A percentile compares a stretch with the other conserved stretches of the same genome.
These are phyloP conservation scores for Halcyon senegalensis DNA, from an alignment of 2,113 vertebrate genomes.

Conservation along the genomic window DNA sequence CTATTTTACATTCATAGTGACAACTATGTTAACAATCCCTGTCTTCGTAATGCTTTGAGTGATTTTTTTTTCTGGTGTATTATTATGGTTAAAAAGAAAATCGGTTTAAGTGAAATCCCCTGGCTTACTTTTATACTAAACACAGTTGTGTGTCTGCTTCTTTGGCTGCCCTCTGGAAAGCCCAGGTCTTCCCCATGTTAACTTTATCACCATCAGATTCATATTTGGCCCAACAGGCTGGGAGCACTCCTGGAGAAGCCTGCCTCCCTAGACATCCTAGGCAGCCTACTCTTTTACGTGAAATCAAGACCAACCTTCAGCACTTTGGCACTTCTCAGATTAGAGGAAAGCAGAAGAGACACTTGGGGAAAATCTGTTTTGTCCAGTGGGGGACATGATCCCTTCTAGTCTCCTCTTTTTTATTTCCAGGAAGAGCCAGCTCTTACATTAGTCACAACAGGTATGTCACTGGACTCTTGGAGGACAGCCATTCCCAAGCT, in stretches of 20 bases:
- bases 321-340: background rate
- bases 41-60: background rate
- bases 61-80: background rate
- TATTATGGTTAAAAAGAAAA: background rate
- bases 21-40: background rate
- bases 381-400: background rate
- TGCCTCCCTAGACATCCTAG: background rate
- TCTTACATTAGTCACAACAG: background rate
- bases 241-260: background rate
- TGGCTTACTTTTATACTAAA: background rate
- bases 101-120: background rate
- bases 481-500: background rate
- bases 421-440: background rate
- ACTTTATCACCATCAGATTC: background rate
- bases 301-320: fast-evolving
- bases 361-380: background rate
- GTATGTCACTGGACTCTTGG: background rate
- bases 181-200: background rate
- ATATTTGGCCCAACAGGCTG: fast-evolving
- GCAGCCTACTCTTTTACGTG: background rate
- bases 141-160: background rate
- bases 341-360: background rate
- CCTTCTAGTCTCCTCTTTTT: background rate
- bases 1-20: background rate
- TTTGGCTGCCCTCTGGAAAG: background rate